Conservation (phyloP, 2,797 vertebrate genomes). For the Thalassophryne amazonica region DNA sequence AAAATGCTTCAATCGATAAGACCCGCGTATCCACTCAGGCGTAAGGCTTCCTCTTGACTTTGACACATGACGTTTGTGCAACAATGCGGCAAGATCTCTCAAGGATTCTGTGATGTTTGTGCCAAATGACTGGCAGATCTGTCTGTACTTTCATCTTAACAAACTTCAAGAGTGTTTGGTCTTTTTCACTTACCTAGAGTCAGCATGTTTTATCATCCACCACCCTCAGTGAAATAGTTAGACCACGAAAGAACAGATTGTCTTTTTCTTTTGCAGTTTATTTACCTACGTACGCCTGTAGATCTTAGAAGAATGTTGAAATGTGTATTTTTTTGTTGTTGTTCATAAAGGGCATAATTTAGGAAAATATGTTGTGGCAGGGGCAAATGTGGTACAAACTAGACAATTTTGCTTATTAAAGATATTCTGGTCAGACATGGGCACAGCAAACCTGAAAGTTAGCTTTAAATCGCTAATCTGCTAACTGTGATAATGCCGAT, state of each 20-base stretch:
- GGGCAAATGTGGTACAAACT: no score
- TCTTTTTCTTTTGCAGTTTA: slow-evolving; percentile 21
- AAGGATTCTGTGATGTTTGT: slow-evolving; percentile 1
- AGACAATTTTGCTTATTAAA: no score
- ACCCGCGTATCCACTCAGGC: slow-evolving; percentile 34
- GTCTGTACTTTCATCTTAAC: slow-evolving; percentile 29
- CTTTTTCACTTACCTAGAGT: slow-evolving; percentile 4
- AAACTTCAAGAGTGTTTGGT: slow-evolving; percentile 22
- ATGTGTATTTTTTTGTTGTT: background rate
- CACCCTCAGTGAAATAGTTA: slow-evolving; percentile 20
- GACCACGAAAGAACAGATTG: slow-evolving; percentile 26
- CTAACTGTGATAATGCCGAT: no score
- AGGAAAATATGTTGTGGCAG: no score
- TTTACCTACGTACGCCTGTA: slow-evolving; percentile 17
- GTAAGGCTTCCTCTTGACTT: slow-evolving; percentile 45
- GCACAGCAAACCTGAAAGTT: no score
- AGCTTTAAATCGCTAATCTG: no score
- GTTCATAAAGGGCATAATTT: background rate
- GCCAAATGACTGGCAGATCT: slow-evolving; percentile 12
- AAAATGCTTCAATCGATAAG: slow-evolving; percentile 64
- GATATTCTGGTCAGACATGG: no score
- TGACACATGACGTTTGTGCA: slow-evolving; percentile 14
- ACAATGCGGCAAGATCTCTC: background rate
- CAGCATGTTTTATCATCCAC: slow-evolving; percentile 12
- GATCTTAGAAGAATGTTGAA: slow-evolving; percentile 16